Percentiles rank a stretch among this genome's conserved stretches.
These are phyloP conservation scores for Emydoidea blandingii DNA, from an alignment of 2,797 vertebrate genomes.

Conservation along the genomic window DNA sequence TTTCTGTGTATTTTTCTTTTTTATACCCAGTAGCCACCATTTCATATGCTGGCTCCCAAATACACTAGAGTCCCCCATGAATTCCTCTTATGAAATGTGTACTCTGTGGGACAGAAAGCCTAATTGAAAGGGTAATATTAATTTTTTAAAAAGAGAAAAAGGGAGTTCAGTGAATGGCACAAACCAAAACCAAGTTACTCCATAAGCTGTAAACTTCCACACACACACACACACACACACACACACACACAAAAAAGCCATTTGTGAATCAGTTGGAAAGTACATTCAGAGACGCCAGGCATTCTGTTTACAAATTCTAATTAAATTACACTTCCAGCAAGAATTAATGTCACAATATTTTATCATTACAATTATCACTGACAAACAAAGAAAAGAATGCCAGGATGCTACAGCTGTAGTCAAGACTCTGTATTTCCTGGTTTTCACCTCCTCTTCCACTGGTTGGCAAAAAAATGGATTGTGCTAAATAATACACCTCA, in stretches of 20 bases:
- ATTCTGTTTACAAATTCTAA: conserved; percentile 16
- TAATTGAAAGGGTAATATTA: not conserved
- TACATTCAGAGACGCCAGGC: not conserved
- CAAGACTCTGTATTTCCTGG: not conserved
- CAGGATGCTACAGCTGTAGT: not conserved
- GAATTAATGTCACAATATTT: conserved; percentile 50
- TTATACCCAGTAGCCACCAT: not conserved
- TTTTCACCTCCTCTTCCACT: not conserved
- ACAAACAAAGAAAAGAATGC: conserved; percentile 10
- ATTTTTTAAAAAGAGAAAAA: not conserved
- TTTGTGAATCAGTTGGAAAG: conserved; percentile 48
- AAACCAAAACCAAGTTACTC: not conserved
- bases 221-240: not conserved
- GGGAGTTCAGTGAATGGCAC: accelerated
- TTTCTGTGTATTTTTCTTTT: not conserved
- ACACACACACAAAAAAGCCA: not conserved
- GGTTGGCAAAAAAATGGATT: not conserved
- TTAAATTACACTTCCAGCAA: conserved; percentile 28
- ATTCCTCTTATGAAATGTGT: not conserved
- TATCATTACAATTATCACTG: conserved; percentile 14
- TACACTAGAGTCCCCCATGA: not conserved
- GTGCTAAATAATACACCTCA: not conserved
- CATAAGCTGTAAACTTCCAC: not conserved
- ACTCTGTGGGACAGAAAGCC: not conserved
- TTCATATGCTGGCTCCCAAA: not conserved